These are phyloP conservation scores for Ostrea edulis DNA, from an alignment of 1,140 invertebrate species.

Conservation along the genomic window DNA sequence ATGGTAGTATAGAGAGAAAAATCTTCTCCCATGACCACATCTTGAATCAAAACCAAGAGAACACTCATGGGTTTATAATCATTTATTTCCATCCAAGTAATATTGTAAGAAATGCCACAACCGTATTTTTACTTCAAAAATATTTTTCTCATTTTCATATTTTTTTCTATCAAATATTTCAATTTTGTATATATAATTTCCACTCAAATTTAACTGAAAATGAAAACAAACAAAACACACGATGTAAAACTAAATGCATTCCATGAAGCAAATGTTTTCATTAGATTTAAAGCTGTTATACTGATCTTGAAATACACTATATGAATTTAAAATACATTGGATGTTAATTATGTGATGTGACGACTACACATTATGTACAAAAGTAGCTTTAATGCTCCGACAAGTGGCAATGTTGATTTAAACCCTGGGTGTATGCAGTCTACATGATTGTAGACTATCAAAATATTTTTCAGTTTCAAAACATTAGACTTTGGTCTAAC, in stretches of 20 bases:
- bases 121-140: neutral
- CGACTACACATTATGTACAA: neutral
- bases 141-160: neutral
- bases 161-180: neutral
- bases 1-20: no score
- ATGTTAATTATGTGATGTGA: neutral
- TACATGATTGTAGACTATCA: neutral
- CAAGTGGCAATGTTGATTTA: neutral
- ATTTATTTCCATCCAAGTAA: conserved; percentile 21
- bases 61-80: neutral
- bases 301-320: neutral
- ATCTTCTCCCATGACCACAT: neutral
- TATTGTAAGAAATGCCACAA: conserved; percentile 15
- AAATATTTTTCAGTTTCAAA: neutral
- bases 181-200: neutral
- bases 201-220: neutral
- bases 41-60: neutral
- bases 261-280: neutral
- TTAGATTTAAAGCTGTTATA: neutral
- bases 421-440: conserved; percentile 2
- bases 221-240: neutral
- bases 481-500: neutral
- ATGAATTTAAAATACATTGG: neutral
- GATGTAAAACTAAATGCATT: neutral
- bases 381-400: conserved; percentile 33